Percentiles rank a stretch among this genome's conserved stretches.
These are phyloP conservation scores for Oscheius onirici DNA, from an alignment of 2,888 invertebrate species.

Conservation along the genomic window DNA sequence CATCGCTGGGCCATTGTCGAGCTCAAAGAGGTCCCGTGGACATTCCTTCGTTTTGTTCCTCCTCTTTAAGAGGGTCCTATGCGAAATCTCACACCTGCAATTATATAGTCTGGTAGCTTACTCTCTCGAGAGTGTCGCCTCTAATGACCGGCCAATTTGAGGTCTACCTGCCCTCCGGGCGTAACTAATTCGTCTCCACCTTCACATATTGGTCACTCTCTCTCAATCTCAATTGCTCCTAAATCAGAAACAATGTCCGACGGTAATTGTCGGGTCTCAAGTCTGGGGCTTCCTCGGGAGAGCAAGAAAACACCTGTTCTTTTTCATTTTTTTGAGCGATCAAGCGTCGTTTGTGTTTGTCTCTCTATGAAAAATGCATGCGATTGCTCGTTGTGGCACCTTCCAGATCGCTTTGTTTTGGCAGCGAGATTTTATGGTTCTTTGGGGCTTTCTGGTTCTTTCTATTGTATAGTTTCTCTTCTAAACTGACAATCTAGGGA, in stretches of 20 bases:
- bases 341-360: no score
- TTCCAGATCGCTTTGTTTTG: no score
- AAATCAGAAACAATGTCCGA: background rate
- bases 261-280: background rate
- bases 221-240: background rate
- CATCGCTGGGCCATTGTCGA: conserved; percentile 6
- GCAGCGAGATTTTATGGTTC: no score
- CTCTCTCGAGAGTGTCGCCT: background rate
- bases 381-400: no score
- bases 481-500: no score
- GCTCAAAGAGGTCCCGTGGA: background rate
- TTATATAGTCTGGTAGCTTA: background rate
- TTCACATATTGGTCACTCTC: background rate
- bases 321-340: no score
- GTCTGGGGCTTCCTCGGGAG: background rate
- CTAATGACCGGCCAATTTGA: background rate
- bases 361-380: no score
- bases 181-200: conserved; percentile 2
- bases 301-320: background rate
- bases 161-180: background rate
- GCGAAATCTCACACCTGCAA: background rate
- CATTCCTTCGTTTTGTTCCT: background rate
- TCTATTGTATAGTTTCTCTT: background rate
- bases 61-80: background rate
- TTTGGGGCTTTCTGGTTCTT: background rate